Conservation (phyloP, 2,888 invertebrate species). For the Tiphia femorata region DNA sequence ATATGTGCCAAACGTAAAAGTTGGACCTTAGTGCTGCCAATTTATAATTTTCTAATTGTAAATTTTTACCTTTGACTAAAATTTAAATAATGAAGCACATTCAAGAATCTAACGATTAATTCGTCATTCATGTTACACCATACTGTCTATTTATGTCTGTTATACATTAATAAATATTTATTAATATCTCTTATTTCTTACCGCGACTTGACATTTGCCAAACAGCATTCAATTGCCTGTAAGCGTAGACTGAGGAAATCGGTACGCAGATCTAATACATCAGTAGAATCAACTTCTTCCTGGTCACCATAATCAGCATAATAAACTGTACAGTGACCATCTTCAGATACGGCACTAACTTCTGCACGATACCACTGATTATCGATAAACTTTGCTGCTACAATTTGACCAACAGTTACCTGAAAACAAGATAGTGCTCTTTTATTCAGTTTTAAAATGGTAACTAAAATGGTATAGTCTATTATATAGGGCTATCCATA, state of each 20-base stretch:
- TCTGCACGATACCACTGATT: conserved; percentile 86
- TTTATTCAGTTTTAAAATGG: too few relatives aligned
- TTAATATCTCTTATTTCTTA: conserved; percentile 41
- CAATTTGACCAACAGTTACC: conserved; percentile 81
- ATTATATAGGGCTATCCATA: too few relatives aligned
- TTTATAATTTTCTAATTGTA: not conserved
- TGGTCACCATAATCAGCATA: conserved; percentile 92
- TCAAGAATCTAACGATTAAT: too few relatives aligned
- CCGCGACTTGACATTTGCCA: conserved; percentile 79
- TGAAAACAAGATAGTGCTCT: too few relatives aligned
- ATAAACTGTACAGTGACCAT: conserved; percentile 79
- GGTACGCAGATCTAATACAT: conserved; percentile 81
- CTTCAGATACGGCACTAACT: conserved; percentile 76
- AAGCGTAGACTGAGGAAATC: conserved; percentile 81
- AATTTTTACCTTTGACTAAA: too few relatives aligned
- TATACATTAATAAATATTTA: not conserved
- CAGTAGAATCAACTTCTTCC: conserved; percentile 76
- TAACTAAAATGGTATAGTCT: too few relatives aligned
- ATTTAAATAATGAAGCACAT: too few relatives aligned
- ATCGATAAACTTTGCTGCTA: conserved; percentile 88
- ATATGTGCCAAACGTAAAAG: not conserved
- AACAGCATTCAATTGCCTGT: conserved; percentile 90
- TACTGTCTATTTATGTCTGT: too few relatives aligned
- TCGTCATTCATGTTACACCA: too few relatives aligned
- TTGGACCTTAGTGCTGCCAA: not conserved